Evolutionary conservation across 2,888 invertebrate genomes (phyloP).

Genomic region (Platycheirus albimanus): DNA sequence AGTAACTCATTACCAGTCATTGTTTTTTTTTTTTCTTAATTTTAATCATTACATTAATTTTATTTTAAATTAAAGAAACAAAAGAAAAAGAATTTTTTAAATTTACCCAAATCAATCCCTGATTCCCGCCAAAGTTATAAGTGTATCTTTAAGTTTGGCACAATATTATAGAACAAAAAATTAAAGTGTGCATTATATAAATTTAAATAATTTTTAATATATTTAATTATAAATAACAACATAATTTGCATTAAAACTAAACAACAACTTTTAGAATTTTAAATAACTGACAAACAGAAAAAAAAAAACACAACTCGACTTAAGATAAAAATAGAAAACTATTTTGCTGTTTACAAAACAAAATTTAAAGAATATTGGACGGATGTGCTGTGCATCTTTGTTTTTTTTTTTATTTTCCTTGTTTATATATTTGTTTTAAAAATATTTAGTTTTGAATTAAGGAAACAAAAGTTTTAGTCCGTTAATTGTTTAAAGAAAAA

Average conservation of each 20-base stretch:
- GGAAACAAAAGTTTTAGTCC: slow-evolving; percentile 11
- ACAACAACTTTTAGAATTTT: slow-evolving; percentile 53
- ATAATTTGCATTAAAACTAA: slow-evolving; percentile 56
- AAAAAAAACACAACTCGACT: slow-evolving; percentile 43
- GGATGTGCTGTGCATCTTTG: slow-evolving; percentile 66
- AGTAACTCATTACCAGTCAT: slow-evolving; percentile 72
- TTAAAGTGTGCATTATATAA: slow-evolving; percentile 26
- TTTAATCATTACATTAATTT: slow-evolving; percentile 23
- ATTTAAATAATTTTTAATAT: slow-evolving; percentile 12
- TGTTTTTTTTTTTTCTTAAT: slow-evolving; percentile 38
- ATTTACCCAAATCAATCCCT: slow-evolving; percentile 47
- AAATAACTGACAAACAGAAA: slow-evolving; percentile 17
- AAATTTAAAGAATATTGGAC: slow-evolving; percentile 56
- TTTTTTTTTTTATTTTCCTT: slow-evolving; percentile 11
- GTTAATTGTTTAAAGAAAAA: slow-evolving; percentile 38
- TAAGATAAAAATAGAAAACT: slow-evolving; percentile 33
- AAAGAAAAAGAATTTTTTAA: not conserved
- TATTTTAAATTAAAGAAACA: not conserved
- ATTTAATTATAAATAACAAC: not conserved
- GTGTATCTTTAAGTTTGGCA: slow-evolving; percentile 58
- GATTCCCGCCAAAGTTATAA: slow-evolving; percentile 57
- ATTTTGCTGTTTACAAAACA: slow-evolving; percentile 9
- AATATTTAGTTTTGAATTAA: slow-evolving; percentile 13
- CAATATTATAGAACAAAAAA: slow-evolving; percentile 43
- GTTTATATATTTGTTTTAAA: slow-evolving; percentile 6